phyloP scores from a whole-genome alignment of 2,113 vertebrate genomes.

The Daboia siamensis region DNA sequence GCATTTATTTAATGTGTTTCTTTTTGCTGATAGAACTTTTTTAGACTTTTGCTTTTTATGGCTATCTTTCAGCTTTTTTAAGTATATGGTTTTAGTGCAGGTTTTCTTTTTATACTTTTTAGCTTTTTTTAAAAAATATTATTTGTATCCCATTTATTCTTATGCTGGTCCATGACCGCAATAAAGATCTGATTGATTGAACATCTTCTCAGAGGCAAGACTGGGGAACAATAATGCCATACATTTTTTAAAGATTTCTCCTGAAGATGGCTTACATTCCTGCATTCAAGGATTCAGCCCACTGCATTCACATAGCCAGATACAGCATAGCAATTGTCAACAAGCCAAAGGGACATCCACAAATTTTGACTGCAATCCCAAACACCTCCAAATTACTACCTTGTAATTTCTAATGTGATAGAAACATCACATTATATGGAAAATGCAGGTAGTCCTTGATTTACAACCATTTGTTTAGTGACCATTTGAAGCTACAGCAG shows the following conservation, averaged over 20 bases:
- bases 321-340: not conserved
- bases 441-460: too few species aligned
- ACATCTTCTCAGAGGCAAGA: not conserved
- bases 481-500: too few species aligned
- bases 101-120: not conserved
- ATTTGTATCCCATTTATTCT: too few species aligned
- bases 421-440: too few species aligned
- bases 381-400: too few species aligned
- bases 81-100: not conserved
- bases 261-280: not conserved
- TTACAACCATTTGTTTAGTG: too few species aligned
- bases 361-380: too few species aligned
- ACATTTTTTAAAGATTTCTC: too few species aligned
- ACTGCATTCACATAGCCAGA: not conserved
- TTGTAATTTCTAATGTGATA: too few species aligned
- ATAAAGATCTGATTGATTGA: too few species aligned
- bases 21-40: not conserved
- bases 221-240: too few species aligned
- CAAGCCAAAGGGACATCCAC: not conserved
- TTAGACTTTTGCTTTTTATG: not conserved
- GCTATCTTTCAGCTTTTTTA: not conserved
- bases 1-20: not conserved
- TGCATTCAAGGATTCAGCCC: not conserved
- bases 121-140: not conserved
- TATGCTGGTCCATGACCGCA: too few species aligned